Evolutionary conservation across 2,888 invertebrate genomes (phyloP), one percentile per base, ranked within the genome.

Genomic region (Fissipunctia ypsillon): DNA sequence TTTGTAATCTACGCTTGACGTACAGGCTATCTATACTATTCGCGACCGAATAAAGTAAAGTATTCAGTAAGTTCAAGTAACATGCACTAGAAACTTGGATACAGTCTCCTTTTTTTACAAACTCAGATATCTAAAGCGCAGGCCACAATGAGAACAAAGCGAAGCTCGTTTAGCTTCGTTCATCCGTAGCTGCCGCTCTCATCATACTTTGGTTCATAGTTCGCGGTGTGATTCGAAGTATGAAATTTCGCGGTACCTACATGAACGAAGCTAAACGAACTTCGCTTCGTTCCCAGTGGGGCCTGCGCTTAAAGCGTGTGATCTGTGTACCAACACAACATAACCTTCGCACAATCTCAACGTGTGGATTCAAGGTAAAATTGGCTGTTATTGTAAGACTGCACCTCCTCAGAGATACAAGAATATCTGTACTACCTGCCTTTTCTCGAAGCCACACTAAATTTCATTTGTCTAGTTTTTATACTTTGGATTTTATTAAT

Each of bases 291-390:
- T 38, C 38, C 38, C 7, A 38, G 38, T 38, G 38, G 7, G 38
- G 38, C 38, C 38, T 9, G 38, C 38, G 38, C 38, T 38, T 38
- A 38, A 38, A n/a, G 50, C 50, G 50, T 50, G 65, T 54, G 77
- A 66, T 80, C 56, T 61, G 80, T 65, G 74, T 78, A 83, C 87
- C 82, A 84, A 76, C 77, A 84, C 85, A 83, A 84, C 75, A 72
- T 73, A 76, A 83, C 78, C 77, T 81, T 81, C 66, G 66, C 60
- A 69, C 75, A 60, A 65, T 65, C 65, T 52, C 38, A 69, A 80
- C 67, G 61, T 83, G 38, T 78, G 69, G 25, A 68, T 66, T 83
- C 80, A 78, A 81, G 78, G 81, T 64, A 64, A 76, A 68, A 68
- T 57, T 60, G 48, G 43, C 43, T 63, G 38, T 70, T 66, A 81